Evolutionary conservation across 2,797 vertebrate genomes (phyloP).

Genomic region (Gambusia yucatana): DNA sequence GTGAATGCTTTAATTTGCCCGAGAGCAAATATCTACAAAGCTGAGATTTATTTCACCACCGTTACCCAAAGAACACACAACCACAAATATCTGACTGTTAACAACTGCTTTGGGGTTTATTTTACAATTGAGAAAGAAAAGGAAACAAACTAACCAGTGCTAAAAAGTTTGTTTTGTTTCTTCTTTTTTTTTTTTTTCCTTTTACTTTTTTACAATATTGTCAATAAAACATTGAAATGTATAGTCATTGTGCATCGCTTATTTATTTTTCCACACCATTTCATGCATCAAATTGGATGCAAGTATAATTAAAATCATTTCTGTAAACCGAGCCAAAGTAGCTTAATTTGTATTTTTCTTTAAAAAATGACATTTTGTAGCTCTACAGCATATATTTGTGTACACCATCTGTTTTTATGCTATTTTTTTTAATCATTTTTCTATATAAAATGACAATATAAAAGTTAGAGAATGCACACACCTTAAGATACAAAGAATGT

Average conservation of each 20-base stretch:
- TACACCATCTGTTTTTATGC: slow-evolving; percentile 84
- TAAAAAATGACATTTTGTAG: slow-evolving; percentile 89
- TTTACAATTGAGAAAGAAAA: slow-evolving; percentile 95
- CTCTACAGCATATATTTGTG: slow-evolving; percentile 98
- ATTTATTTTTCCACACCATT: slow-evolving; percentile 92
- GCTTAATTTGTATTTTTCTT: slow-evolving; percentile 97
- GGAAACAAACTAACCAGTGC: slow-evolving; percentile 92
- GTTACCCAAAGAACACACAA: slow-evolving; percentile 84
- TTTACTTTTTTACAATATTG: slow-evolving; percentile 88
- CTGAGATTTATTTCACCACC: slow-evolving; percentile 39
- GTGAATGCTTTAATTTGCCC: slow-evolving; percentile 55
- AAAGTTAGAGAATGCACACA: slow-evolving; percentile 95
- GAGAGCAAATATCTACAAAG: slow-evolving; percentile 44
- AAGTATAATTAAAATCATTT: slow-evolving; percentile 96
- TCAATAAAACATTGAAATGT: slow-evolving; percentile 98
- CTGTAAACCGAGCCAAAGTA: slow-evolving; percentile 98
- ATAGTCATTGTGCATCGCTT: slow-evolving; percentile 98
- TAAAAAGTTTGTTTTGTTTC: slow-evolving; percentile 85
- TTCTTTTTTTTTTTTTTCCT: slow-evolving; percentile 69
- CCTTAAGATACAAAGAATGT: slow-evolving; percentile 98
- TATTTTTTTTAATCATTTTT: slow-evolving; percentile 85
- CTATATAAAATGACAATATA: slow-evolving; percentile 99
- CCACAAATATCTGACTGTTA: slow-evolving; percentile 86
- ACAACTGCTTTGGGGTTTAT: slow-evolving; percentile 99
- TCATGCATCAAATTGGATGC: slow-evolving; percentile 97